Percentiles rank a stretch among this genome's conserved stretches.
phyloP scores from a whole-genome alignment of 2,797 vertebrate species.

The Melanogrammus aeglefinus region DNA sequence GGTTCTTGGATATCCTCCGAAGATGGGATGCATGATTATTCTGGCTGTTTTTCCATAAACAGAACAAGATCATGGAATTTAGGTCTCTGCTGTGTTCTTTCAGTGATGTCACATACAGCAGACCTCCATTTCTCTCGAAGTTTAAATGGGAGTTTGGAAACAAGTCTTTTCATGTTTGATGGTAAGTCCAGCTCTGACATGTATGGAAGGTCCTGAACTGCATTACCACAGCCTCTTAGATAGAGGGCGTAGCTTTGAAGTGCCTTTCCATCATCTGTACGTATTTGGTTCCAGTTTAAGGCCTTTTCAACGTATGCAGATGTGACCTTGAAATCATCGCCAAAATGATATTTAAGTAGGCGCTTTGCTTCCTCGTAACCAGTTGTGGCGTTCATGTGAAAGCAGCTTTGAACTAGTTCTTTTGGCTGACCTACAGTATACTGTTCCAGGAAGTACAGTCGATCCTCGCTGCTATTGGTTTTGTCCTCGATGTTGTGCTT shows the following conservation, averaged over 20 bases:
- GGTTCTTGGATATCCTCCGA: not conserved
- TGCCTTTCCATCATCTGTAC: conserved; percentile 15
- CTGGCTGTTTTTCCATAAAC: conserved; percentile 8
- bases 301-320: not conserved
- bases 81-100: conserved; percentile 4
- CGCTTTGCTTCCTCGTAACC: conserved; percentile 5
- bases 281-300: conserved; percentile 6
- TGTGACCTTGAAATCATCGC: conserved; percentile 6
- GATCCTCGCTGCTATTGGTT: conserved; percentile 9
- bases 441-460: conserved; percentile 15
- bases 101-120: not conserved
- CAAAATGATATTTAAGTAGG: conserved; percentile 10
- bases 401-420: conserved; percentile 8
- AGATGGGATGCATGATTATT: not conserved
- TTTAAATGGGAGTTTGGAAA: conserved; percentile 12
- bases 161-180: conserved; percentile 2
- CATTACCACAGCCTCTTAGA: conserved; percentile 18
- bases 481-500: conserved; percentile 14
- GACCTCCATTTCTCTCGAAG: conserved; percentile 9
- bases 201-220: conserved; percentile 4
- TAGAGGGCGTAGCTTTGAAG: conserved; percentile 10
- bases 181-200: conserved; percentile 14
- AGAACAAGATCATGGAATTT: conserved; percentile 2
- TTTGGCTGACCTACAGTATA: conserved; percentile 6
- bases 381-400: conserved; percentile 4